Evolutionary conservation across 2,113 vertebrate genomes (phyloP).

Genomic region (Nesogale talazaci): DNA sequence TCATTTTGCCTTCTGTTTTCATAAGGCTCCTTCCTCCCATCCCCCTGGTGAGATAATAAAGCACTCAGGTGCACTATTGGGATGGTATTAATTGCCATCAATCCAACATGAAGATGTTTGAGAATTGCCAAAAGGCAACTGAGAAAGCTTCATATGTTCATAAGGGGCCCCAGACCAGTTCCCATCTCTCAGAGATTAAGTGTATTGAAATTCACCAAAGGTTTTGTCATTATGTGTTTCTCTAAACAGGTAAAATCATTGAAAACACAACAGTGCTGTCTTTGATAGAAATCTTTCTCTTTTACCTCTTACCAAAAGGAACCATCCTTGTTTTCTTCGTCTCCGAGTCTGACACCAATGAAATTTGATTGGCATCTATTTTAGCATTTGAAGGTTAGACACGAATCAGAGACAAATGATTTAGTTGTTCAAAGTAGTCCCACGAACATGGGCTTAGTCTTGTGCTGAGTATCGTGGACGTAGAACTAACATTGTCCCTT

Average conservation of each 20-base stretch:
- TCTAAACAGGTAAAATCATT: conserved; percentile 53
- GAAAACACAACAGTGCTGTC: background rate
- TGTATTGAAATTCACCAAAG: conserved; percentile 32
- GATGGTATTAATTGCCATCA: conserved; percentile 55
- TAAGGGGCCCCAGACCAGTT: conserved; percentile 41
- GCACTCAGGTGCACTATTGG: background rate
- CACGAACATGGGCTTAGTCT: background rate
- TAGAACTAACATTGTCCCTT: too few relatives aligned
- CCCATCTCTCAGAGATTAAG: conserved; percentile 63
- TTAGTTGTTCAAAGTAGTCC: background rate
- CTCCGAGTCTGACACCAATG: background rate
- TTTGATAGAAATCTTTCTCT: background rate
- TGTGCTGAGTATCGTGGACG: too few relatives aligned
- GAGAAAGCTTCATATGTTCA: conserved; percentile 25
- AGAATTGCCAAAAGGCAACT: conserved; percentile 30
- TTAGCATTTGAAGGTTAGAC: background rate
- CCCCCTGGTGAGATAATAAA: conserved; percentile 37
- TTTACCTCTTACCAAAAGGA: background rate
- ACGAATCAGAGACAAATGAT: background rate
- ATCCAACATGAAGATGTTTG: conserved; percentile 41
- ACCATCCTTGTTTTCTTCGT: background rate
- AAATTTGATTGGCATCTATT: background rate
- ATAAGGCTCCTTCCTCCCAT: conserved; percentile 12
- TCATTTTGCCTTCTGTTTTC: conserved; percentile 36
- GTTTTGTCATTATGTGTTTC: conserved; percentile 63